These are phyloP conservation scores for Corythornis vintsioides DNA, from an alignment of 2,113 vertebrate genomes.

Conservation along the genomic window DNA sequence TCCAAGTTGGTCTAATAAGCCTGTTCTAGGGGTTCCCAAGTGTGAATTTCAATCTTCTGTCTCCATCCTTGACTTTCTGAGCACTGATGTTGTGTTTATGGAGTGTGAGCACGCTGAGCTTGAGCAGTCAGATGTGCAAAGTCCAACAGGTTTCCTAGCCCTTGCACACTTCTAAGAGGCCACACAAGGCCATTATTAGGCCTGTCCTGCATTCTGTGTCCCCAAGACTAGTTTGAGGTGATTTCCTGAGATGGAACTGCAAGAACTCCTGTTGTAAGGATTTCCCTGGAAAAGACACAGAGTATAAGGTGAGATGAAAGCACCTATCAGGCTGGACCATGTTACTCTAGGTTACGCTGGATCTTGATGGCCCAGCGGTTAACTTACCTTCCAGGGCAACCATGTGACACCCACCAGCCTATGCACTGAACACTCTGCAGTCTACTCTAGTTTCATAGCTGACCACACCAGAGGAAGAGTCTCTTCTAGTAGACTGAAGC, in stretches of 20 bases:
- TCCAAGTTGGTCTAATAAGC: neutral
- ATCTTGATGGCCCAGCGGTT: neutral
- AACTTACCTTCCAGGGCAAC: neutral
- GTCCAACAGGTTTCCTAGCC: neutral
- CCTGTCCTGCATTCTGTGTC: neutral
- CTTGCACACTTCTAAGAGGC: neutral
- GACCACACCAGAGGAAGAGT: neutral
- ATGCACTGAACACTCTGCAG: neutral
- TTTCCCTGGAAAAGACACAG: neutral
- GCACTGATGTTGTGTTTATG: neutral
- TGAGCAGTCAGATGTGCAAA: neutral
- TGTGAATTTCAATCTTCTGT: neutral
- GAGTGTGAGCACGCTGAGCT: neutral
- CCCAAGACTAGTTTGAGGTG: neutral
- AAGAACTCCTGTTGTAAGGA: neutral
- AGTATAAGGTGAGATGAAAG: neutral
- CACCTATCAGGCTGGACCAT: neutral
- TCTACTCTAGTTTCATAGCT: neutral
- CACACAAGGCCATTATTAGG: rapidly evolving
- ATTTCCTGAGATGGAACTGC: neutral
- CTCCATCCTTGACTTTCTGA: neutral
- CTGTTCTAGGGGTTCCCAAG: neutral
- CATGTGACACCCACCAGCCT: neutral
- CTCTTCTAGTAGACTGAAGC: neutral
- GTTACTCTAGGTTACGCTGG: neutral